Evolutionary conservation across 2,113 vertebrate species (phyloP).

Genomic region (Oncorhynchus nerka): DNA sequence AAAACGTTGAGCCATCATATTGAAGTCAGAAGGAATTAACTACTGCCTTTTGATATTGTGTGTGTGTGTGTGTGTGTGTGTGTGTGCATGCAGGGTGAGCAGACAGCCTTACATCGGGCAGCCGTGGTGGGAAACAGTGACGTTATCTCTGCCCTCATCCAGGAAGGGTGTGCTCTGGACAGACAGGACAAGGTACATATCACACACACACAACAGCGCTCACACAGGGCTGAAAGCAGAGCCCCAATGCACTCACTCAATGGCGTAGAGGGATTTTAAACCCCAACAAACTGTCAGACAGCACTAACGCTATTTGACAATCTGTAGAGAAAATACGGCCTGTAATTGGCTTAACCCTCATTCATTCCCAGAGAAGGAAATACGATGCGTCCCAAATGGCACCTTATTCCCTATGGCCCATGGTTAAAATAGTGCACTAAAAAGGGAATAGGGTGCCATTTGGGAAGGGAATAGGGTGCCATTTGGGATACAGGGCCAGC

Average conservation of each 20-base stretch:
- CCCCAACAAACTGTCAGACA: neutral
- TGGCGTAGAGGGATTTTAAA: neutral
- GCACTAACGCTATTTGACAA: conserved; percentile 28
- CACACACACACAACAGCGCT: conserved; percentile 4
- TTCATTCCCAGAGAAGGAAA: neutral
- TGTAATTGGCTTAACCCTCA: conserved; percentile 27
- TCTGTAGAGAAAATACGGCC: conserved; percentile 1
- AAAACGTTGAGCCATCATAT: neutral
- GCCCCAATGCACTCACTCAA: neutral
- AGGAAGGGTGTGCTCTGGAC: conserved; percentile 92
- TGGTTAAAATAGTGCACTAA: neutral
- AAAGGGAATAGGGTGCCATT: too few relatives aligned
- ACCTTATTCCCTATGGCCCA: neutral
- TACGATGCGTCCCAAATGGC: neutral
- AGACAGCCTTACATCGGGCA: conserved; percentile 92
- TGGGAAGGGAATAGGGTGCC: too few relatives aligned
- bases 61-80: conserved; percentile 35
- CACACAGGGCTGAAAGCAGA: neutral
- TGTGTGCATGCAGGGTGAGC: conserved; percentile 79
- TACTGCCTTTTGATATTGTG: neutral
- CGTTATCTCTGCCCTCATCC: conserved; percentile 83
- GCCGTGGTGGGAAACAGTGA: conserved; percentile 88
- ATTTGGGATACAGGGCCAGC: fast-evolving
- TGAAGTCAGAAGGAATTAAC: neutral
- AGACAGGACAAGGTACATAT: conserved; percentile 90